Evolutionary conservation across 2,888 invertebrate genomes (phyloP).

Genomic region (Hirudinaria manillensis): DNA sequence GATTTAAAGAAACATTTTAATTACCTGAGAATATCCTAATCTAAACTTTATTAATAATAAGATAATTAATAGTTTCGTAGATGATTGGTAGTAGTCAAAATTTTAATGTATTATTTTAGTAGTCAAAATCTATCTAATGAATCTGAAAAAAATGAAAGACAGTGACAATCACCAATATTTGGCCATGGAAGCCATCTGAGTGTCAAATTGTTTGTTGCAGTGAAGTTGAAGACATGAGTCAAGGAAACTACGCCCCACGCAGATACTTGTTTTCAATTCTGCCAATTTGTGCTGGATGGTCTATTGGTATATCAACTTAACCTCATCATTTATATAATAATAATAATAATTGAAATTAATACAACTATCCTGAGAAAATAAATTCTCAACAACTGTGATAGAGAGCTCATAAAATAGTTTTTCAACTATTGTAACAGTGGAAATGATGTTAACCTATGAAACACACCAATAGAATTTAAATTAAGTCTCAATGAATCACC

Average conservation of each 20-base stretch:
- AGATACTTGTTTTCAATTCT: conserved; percentile 54
- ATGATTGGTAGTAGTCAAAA: too few species aligned
- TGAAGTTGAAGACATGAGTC: conserved; percentile 54
- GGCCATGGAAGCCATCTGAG: conserved; percentile 55
- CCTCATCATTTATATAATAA: neutral
- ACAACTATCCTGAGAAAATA: neutral
- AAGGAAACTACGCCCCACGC: conserved; percentile 53
- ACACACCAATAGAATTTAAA: neutral
- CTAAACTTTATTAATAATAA: neutral
- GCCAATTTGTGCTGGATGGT: conserved; percentile 56
- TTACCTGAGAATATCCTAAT: neutral
- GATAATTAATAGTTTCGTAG: neutral
- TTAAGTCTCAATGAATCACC: conserved; percentile 42
- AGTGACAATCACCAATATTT: conserved; percentile 52
- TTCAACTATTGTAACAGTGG: too few species aligned
- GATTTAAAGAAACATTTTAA: too few species aligned
- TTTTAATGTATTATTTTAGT: too few species aligned
- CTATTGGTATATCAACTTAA: conserved; percentile 42
- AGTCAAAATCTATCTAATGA: neutral
- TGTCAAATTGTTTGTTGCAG: conserved; percentile 48
- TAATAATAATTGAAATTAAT: neutral
- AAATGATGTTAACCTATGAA: neutral
- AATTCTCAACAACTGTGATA: neutral
- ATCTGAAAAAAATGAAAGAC: neutral
- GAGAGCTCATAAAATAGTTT: neutral